A percentile compares a stretch with the other conserved stretches of the same genome.
Conservation (phyloP, 2,113 vertebrate species). For the Myotis lucifugus region DNA sequence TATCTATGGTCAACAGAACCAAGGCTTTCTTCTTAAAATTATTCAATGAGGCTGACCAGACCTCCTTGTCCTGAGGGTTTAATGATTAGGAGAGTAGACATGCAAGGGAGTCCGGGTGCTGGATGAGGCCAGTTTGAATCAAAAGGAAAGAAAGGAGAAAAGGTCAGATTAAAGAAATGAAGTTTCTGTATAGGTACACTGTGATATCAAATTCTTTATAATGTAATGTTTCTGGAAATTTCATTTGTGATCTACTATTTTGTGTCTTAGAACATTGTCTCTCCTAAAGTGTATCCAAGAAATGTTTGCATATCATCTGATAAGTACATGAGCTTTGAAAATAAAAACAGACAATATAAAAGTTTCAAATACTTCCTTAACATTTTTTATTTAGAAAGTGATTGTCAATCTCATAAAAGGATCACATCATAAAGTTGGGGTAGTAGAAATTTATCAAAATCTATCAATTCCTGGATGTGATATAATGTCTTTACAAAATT, state of each 20-base stretch:
- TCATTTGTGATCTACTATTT: neutral
- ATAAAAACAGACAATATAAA: neutral
- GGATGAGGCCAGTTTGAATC: neutral
- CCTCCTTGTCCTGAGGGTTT: neutral
- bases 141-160: neutral
- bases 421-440: neutral
- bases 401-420: neutral
- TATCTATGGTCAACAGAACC: neutral
- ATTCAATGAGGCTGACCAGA: neutral
- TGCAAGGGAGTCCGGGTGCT: neutral
- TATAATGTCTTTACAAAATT: conserved; percentile 42
- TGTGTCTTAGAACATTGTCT: neutral
- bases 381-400: conserved; percentile 9
- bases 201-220: neutral
- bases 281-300: neutral
- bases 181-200: neutral
- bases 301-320: neutral
- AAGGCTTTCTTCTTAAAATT: neutral
- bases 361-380: neutral
- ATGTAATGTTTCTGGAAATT: neutral
- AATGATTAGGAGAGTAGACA: neutral
- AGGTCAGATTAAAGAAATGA: neutral
- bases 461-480: neutral
- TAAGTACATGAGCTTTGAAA: neutral
- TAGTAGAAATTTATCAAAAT: neutral